Base-by-base conservation (phyloP, 2,888 invertebrate genomes). In the Corythucha ciliata region DNA sequence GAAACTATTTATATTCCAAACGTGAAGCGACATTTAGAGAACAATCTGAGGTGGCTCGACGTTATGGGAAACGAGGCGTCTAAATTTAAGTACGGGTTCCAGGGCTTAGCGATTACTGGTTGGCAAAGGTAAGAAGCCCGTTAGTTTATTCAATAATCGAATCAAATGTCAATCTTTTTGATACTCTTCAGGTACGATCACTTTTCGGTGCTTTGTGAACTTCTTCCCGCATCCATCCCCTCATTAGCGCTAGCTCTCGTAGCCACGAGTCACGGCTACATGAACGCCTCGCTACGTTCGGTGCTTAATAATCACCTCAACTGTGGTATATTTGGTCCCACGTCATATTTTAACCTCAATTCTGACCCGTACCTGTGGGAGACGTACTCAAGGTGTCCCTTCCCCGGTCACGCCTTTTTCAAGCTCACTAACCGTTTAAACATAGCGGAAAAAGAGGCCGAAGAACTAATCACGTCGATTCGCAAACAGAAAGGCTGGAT, bases 1-100 rank as follows among this genome's bases (percentile, higher is more conserved):
- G 81, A 83, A 66, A 79, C 79, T 2, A 61, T 81, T 39, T 75
- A 77, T 60, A 72, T 81, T 53, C 81, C 81, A 4, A 78, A 80
- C 53, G 72, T 79, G 14, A 74, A 76, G 58, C 70, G 79, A 40
- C 82, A 83, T 66, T 67, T 82, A 45, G 81, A 82, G 63, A 83
- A 83, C 63, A 80, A 80, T 62, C 67, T 80, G 54, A 70, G 78
- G 44, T 83, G 83, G 83, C 63, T 81, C 55, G 77, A 79, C 44
- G 75, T 78, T 2, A 84, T 80, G 70, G 70, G 72, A 2, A 73
- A 74, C 55, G 78, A 79, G 64, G 69, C 71, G 1, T 68, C 70
- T 1, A 69, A 72, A 59, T 78, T 76, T 61, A 69, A 69, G 47
- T 65, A 67, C 6, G 73, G 72, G 21, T 70, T 78, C 53, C 64